Evolutionary conservation across 2,888 invertebrate genomes (phyloP).

Genomic region (Melanostoma mellinum): DNA sequence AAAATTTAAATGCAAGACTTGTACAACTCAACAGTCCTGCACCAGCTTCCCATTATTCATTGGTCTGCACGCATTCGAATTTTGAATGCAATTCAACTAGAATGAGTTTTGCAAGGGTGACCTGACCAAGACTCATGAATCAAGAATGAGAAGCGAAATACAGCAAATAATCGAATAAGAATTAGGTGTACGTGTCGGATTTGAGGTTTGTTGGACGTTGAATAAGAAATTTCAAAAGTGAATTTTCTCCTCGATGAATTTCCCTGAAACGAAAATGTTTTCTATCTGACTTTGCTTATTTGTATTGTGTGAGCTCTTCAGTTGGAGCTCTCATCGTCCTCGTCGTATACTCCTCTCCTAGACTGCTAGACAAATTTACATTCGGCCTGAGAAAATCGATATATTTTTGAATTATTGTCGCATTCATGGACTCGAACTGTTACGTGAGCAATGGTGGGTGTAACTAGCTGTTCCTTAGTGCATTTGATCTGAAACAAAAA

Average conservation of each 20-base stretch:
- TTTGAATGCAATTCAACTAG: neutral
- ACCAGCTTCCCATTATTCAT: too few species aligned
- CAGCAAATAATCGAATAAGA: conserved; percentile 68
- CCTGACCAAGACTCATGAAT: conserved; percentile 38
- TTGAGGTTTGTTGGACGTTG: conserved; percentile 48
- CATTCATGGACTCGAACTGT: conserved; percentile 46
- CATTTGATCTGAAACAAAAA: neutral
- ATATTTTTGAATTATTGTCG: conserved; percentile 39
- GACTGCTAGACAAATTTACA: conserved; percentile 56
- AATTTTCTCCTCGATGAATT: conserved; percentile 63
- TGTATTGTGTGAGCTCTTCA: conserved; percentile 25
- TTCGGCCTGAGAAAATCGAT: conserved; percentile 49
- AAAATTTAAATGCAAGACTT: too few species aligned
- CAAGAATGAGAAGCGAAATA: conserved; percentile 53
- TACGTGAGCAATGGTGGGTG: conserved; percentile 42
- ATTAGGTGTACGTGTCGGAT: conserved; percentile 62
- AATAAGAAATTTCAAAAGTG: conserved; percentile 43
- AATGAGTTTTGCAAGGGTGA: conserved; percentile 9
- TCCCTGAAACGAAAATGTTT: conserved; percentile 47
- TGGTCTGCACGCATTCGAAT: too few species aligned
- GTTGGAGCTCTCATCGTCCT: neutral
- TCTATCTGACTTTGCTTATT: conserved; percentile 20
- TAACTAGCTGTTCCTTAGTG: conserved; percentile 3
- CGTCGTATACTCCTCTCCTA: neutral
- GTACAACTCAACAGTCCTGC: too few species aligned